phyloP scores from a whole-genome alignment of 2,797 vertebrate species.

The Hippopotamyrus pictus region DNA sequence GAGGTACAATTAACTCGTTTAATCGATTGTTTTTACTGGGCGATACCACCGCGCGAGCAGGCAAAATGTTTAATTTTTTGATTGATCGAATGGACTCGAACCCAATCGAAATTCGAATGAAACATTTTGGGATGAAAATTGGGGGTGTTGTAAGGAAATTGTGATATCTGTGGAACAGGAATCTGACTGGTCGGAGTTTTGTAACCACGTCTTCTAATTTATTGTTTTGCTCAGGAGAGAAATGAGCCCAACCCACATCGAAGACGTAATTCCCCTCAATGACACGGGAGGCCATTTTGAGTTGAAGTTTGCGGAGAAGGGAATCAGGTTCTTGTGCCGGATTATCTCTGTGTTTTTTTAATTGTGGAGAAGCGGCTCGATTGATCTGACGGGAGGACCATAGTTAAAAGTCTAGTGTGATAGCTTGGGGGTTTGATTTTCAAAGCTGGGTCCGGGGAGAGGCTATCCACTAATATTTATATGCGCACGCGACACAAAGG shows the following conservation, averaged over 20 bases:
- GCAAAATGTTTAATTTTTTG: background rate
- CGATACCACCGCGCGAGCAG: background rate
- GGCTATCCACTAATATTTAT: background rate
- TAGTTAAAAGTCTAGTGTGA: background rate
- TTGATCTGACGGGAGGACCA: background rate
- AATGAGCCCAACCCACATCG: slow-evolving; percentile 18
- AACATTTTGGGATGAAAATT: background rate
- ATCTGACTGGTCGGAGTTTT: background rate
- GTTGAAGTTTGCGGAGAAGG: slow-evolving; percentile 52
- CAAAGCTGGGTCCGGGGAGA: background rate
- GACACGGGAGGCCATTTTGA: slow-evolving; percentile 71
- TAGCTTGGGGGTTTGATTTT: background rate
- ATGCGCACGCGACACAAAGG: slow-evolving; percentile 11
- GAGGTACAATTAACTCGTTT: background rate
- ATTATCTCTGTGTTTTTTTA: background rate
- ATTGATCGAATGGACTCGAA: background rate
- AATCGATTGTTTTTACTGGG: slow-evolving; percentile 2
- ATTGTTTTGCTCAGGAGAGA: background rate
- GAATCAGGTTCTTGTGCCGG: slow-evolving; percentile 29
- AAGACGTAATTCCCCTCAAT: slow-evolving; percentile 46
- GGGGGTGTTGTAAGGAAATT: background rate
- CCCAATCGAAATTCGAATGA: background rate
- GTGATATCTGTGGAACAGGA: background rate
- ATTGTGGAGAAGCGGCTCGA: background rate
- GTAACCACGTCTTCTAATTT: background rate